phyloP scores from a whole-genome alignment of 2,888 invertebrate species.

The Holacanthella duospinosa region DNA sequence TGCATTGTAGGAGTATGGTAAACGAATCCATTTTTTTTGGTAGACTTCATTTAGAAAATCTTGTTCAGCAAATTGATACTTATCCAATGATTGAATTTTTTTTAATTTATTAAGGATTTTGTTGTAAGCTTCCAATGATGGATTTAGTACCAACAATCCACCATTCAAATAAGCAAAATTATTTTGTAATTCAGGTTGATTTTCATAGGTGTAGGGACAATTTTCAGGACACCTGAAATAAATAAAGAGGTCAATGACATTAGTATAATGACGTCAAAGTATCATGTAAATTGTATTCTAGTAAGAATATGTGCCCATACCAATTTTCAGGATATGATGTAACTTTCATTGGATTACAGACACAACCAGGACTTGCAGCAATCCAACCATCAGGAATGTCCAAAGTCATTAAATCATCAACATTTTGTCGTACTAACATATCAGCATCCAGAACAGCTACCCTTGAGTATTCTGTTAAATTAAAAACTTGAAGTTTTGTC shows the following conservation, averaged over 20 bases:
- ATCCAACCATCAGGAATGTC: conserved; percentile 6
- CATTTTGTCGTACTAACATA: conserved; percentile 1
- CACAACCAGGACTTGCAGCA: conserved; percentile 1
- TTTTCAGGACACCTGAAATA: background rate
- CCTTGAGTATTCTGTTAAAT: background rate
- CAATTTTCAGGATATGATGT: background rate
- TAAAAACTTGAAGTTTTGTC: background rate
- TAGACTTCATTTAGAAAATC: conserved; percentile 5
- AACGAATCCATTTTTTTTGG: background rate
- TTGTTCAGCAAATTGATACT: conserved; percentile 1
- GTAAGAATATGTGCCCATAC: no score
- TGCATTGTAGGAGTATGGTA: conserved; percentile 3
- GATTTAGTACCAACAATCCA: background rate
- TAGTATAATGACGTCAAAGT: no score
- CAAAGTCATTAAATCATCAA: conserved; percentile 2
- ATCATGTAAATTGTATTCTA: background rate
- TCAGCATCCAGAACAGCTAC: conserved; percentile 1
- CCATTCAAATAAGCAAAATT: background rate
- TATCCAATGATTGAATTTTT: background rate
- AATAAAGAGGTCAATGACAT: no score
- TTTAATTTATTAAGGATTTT: background rate
- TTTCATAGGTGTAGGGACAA: background rate
- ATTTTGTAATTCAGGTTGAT: background rate
- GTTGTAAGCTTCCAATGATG: background rate
- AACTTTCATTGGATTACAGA: conserved; percentile 6